Evolutionary conservation across 2,888 invertebrate species (phyloP).

Genomic region (Rhorus exstirpatorius): DNA sequence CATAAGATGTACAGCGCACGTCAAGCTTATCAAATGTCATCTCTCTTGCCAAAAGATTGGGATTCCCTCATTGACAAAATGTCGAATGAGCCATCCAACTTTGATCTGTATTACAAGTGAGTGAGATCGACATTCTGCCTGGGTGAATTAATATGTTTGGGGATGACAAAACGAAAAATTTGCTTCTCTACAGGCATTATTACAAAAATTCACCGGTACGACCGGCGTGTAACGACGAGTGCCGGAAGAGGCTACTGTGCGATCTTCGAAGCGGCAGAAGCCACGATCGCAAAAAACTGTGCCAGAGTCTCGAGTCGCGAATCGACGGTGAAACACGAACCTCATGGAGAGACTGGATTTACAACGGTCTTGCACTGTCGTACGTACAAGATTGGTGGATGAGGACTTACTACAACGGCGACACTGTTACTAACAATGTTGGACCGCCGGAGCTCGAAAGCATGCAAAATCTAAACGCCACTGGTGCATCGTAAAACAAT

Average conservation of each 20-base stretch:
- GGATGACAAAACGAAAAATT: neutral
- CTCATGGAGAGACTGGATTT: constrained; percentile 95
- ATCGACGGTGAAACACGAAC: constrained; percentile 92
- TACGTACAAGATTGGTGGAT: constrained; percentile 88
- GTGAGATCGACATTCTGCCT: too few species aligned
- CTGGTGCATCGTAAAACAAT: neutral
- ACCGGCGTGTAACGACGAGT: constrained; percentile 93
- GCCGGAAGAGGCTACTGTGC: constrained; percentile 94
- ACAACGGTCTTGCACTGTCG: constrained; percentile 95
- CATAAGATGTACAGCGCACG: constrained; percentile 95
- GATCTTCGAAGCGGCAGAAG: constrained; percentile 95
- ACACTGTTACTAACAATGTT: constrained; percentile 74
- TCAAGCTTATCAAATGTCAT: constrained; percentile 94
- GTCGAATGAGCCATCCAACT: constrained; percentile 94
- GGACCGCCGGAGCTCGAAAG: constrained; percentile 43
- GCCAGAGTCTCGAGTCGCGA: constrained; percentile 93
- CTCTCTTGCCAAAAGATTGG: constrained; percentile 96
- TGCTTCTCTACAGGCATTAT: constrained; percentile 89
- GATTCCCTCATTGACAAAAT: constrained; percentile 95
- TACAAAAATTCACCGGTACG: constrained; percentile 92
- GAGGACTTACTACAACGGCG: constrained; percentile 73
- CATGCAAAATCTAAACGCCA: constrained; percentile 11
- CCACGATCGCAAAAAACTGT: constrained; percentile 94
- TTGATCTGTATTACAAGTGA: constrained; percentile 96
- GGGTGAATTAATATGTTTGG: neutral